phyloP scores from a whole-genome alignment of 2,797 vertebrate genomes.

The Rhynchotus rufescens region DNA sequence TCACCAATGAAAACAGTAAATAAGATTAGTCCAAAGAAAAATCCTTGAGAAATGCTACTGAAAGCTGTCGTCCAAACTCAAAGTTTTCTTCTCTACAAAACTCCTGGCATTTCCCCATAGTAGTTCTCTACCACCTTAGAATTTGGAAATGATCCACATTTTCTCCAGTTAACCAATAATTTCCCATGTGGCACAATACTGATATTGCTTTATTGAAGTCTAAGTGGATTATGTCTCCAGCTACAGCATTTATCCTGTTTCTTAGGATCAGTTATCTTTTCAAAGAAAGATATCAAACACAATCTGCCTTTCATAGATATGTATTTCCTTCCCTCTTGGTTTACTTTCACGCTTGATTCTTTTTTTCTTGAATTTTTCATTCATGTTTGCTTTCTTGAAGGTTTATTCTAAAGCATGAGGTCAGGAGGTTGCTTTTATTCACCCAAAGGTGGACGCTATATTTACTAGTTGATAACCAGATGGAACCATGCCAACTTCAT shows the following conservation, averaged over 20 bases:
- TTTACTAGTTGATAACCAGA: constrained; percentile 58
- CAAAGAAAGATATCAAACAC: constrained; percentile 29
- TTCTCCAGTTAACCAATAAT: constrained; percentile 44
- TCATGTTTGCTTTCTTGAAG: constrained; percentile 1
- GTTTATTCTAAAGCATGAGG: constrained; percentile 42
- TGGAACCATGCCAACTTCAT: constrained; percentile 56
- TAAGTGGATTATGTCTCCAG: constrained; percentile 61
- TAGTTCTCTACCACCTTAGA: constrained; percentile 37
- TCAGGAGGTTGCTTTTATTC: constrained; percentile 19
- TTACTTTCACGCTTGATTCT: constrained; percentile 43
- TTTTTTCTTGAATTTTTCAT: constrained; percentile 63
- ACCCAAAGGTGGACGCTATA: neutral
- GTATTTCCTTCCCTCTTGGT: constrained; percentile 40
- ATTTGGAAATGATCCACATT: constrained; percentile 56
- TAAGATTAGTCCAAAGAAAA: constrained; percentile 10
- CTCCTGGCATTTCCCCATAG: constrained; percentile 30
- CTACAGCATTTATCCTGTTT: constrained; percentile 45
- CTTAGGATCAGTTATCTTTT: constrained; percentile 45
- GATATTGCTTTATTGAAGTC: constrained; percentile 59
- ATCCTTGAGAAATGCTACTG: neutral
- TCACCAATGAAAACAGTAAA: constrained; percentile 30
- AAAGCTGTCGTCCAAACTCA: neutral
- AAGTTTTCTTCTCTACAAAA: constrained; percentile 15
- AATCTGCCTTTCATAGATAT: constrained; percentile 60
- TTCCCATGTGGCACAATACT: constrained; percentile 51